Evolutionary conservation across 1,140 invertebrate species (phyloP), one percentile per base, ranked within the genome.

Genomic region (Brachionus rubens): DNA sequence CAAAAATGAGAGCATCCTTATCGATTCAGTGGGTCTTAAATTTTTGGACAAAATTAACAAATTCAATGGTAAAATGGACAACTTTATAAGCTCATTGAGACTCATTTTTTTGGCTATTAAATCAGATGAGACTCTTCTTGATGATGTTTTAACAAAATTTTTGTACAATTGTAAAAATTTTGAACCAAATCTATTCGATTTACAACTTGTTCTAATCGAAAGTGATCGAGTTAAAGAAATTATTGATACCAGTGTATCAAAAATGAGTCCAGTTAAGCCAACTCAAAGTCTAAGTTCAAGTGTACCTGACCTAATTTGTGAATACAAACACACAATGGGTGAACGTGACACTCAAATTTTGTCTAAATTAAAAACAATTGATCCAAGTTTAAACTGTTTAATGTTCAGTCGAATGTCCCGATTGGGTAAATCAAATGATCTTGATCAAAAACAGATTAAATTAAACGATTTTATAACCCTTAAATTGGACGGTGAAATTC

Each of bases 361-460:
- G 33, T 3, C 3, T n/a, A 48, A 54, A 50, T 21, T 72, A 40
- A 54, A 33, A 24, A 1, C 48, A 24, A 4, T 50, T 2, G 46
- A 72, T 12, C 26, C 68, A 0, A 10, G 30, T 7, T 50, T 72
- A 12, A 54, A 72, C 10, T 72, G 68, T 72, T 41, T 72, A 16
- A 16, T 72, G 28, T 72, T 72, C 24, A 72, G 65, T 47, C 16
- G 47, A 9, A 10, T 19, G 2, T 48, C 68, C 5, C 10, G 12
- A 46, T 2, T 43, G 19, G 24, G 24, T 16, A 65, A 65, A n/a
- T 72, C 68, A 19, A 48, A 72, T 41, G 46, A 72, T 40, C 24
- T 50, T 12, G 28, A 40, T 14, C 28, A 72, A 0, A 54, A 72
- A 54, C 68, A 72, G 26, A 26, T 33, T 9, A 72, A 72, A 72